Evolutionary conservation across 2,888 invertebrate genomes (phyloP).

Genomic region (Brachyptera risi): DNA sequence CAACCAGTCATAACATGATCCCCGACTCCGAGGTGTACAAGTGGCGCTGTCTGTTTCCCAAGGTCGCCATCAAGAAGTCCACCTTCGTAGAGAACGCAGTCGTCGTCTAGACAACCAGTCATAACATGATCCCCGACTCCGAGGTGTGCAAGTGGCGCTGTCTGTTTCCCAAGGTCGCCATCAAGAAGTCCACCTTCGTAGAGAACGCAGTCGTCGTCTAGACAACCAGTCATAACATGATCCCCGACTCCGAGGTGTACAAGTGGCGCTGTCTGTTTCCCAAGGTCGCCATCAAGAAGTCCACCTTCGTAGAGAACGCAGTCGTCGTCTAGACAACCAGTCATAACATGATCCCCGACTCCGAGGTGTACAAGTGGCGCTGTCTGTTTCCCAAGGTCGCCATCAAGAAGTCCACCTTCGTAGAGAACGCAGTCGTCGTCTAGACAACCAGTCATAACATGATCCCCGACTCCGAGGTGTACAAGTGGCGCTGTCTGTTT

Average conservation of each 20-base stretch:
- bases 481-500: conserved; percentile 57
- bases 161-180: conserved; percentile 60
- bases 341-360: conserved; percentile 69
- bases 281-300: conserved; percentile 57
- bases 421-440: too few species aligned
- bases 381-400: conserved; percentile 59
- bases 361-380: conserved; percentile 58
- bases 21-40: conserved; percentile 57
- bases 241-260: conserved; percentile 60
- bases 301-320: too few species aligned
- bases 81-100: too few species aligned
- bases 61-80: conserved; percentile 57
- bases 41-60: conserved; percentile 60
- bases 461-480: conserved; percentile 61
- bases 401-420: conserved; percentile 55
- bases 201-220: too few species aligned
- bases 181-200: conserved; percentile 54
- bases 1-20: too few species aligned
- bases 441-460: too few species aligned
- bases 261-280: conserved; percentile 61
- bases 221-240: too few species aligned
- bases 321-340: too few species aligned
- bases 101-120: too few species aligned
- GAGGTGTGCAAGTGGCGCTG: conserved; percentile 57
- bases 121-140: conserved; percentile 69